A percentile compares a stretch with the other conserved stretches of the same genome.
phyloP scores from a whole-genome alignment of 2,888 invertebrate species.

The Drosophila emarginata region DNA sequence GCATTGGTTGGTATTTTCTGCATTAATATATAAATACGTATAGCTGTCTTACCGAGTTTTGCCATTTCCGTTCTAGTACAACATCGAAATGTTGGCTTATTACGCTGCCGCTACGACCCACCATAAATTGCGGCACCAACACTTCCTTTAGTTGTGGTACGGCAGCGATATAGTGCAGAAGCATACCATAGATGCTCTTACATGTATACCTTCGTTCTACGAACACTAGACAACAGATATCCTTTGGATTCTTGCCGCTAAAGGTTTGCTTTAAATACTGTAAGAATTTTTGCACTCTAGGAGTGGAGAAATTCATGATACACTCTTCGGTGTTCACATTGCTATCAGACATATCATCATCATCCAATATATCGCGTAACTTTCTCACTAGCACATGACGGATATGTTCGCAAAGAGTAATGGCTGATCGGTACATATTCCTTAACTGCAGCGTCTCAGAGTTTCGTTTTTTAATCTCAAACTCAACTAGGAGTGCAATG shows the following conservation, averaged over 20 bases:
- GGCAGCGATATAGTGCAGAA: conserved; percentile 83
- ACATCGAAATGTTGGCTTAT: conserved; percentile 66
- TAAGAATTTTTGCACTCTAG: conserved; percentile 86
- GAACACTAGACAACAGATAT: conserved; percentile 80
- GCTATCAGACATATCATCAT: conserved; percentile 69
- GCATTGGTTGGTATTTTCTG: too few relatives aligned
- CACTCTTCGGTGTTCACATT: conserved; percentile 45
- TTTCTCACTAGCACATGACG: conserved; percentile 84
- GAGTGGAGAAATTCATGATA: conserved; percentile 85
- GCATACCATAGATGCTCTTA: conserved; percentile 87
- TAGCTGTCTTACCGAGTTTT: conserved; percentile 57
- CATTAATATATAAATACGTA: too few relatives aligned
- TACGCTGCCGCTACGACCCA: conserved; percentile 83
- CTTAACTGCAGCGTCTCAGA: conserved; percentile 82
- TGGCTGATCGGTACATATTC: conserved; percentile 67
- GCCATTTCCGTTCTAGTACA: conserved; percentile 75
- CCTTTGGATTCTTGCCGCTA: conserved; percentile 76
- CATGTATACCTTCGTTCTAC: conserved; percentile 86
- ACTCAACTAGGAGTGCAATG: conserved; percentile 85
- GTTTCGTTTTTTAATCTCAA: conserved; percentile 85
- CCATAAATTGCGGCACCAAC: conserved; percentile 86
- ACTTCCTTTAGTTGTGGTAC: conserved; percentile 84
- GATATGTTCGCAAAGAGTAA: conserved; percentile 81
- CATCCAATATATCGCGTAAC: conserved; percentile 79
- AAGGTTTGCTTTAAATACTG: conserved; percentile 85